These are phyloP conservation scores for Blennius ocellaris DNA, from an alignment of 2,113 vertebrate species.

Conservation along the genomic window DNA sequence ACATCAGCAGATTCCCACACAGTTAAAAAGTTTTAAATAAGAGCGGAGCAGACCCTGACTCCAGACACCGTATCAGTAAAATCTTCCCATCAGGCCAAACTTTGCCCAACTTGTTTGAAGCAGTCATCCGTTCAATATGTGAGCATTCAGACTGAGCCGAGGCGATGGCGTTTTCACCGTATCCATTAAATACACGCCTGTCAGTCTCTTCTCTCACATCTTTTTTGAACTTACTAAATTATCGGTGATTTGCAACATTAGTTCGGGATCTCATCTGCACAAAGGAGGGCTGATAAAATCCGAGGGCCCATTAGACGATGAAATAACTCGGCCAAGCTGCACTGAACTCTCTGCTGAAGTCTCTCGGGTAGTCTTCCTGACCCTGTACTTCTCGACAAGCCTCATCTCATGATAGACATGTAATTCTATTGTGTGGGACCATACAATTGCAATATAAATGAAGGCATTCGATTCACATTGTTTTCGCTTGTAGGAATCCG, in stretches of 20 bases:
- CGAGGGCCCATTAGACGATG: slow-evolving; percentile 57
- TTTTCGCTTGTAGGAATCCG: too few relatives aligned
- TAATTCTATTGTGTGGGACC: too few relatives aligned
- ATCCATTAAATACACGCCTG: slow-evolving; percentile 50
- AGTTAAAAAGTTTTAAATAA: slow-evolving; percentile 24
- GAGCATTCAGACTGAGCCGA: slow-evolving; percentile 46
- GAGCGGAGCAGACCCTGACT: neutral
- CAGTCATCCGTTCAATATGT: slow-evolving; percentile 29
- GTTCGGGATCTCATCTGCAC: slow-evolving; percentile 48
- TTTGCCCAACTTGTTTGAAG: slow-evolving; percentile 30
- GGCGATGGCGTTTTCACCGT: slow-evolving; percentile 51
- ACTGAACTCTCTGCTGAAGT: slow-evolving; percentile 13
- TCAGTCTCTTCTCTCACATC: slow-evolving; percentile 34
- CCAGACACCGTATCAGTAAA: neutral
- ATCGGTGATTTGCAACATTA: slow-evolving; percentile 66
- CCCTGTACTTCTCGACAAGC: neutral
- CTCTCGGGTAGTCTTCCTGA: slow-evolving; percentile 12
- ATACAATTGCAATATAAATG: too few relatives aligned
- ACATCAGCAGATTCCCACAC: slow-evolving; percentile 25
- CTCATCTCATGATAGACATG: neutral
- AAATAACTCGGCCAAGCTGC: slow-evolving; percentile 53
- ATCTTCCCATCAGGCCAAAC: slow-evolving; percentile 33
- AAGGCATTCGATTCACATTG: too few relatives aligned
- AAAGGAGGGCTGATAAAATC: slow-evolving; percentile 57
- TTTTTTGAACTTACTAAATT: slow-evolving; percentile 44